Conservation (phyloP, 2,888 invertebrate genomes). For the Disparrhopalites patrizii region DNA sequence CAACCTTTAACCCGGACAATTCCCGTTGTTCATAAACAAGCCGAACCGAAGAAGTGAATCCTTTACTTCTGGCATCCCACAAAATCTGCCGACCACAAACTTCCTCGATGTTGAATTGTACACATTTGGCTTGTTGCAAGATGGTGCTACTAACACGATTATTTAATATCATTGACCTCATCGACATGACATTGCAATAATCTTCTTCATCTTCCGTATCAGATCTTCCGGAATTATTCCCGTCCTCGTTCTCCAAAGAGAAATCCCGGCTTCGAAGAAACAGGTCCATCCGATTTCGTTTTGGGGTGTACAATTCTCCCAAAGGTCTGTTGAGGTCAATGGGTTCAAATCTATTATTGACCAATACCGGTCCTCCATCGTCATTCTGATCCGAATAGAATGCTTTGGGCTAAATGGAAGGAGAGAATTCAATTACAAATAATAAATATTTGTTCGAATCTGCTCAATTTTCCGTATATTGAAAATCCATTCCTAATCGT, state of each 20-base stretch:
- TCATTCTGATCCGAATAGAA: not conserved
- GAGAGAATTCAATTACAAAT: too few relatives aligned
- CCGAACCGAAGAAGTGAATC: not conserved
- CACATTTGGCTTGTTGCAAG: not conserved
- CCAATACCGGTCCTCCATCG: not conserved
- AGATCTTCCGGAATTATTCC: not conserved
- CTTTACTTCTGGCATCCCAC: not conserved
- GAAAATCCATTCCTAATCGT: too few relatives aligned
- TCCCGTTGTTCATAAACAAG: not conserved
- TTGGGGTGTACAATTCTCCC: not conserved
- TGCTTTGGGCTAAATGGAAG: too few relatives aligned
- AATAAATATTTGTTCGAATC: not conserved
- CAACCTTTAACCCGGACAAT: not conserved
- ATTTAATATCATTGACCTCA: not conserved
- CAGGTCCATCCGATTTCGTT: not conserved
- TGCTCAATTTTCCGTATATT: too few relatives aligned
- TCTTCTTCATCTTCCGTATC: too few relatives aligned
- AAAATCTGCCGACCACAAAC: conserved; percentile 9
- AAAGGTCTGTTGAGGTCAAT: not conserved
- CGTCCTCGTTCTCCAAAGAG: not conserved
- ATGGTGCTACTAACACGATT: not conserved
- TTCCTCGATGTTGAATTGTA: conserved; percentile 3
- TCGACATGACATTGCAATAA: not conserved
- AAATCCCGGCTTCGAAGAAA: not conserved
- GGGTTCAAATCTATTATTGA: not conserved